Evolutionary conservation across 2,113 vertebrate genomes (phyloP).

Genomic region (Salvator merianae): DNA sequence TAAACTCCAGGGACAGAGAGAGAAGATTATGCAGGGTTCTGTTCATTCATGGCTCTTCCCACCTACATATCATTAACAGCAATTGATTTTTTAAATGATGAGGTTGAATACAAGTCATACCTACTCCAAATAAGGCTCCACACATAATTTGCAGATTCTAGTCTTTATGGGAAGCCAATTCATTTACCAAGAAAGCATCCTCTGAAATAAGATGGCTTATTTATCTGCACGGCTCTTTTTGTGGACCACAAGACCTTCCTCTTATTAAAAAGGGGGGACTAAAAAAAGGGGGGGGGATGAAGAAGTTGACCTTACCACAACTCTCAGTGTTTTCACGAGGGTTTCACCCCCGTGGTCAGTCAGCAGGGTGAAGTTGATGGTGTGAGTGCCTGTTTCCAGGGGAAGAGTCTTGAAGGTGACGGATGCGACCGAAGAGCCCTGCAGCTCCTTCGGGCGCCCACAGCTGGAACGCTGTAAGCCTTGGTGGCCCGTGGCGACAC

Average conservation of each 20-base stretch:
- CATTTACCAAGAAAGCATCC: too few relatives aligned
- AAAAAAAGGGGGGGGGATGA: neutral
- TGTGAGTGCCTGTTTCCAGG: conserved; percentile 83
- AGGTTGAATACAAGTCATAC: too few relatives aligned
- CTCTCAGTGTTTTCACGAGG: conserved; percentile 84
- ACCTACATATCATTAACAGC: neutral
- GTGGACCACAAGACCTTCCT: too few relatives aligned
- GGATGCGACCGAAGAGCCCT: conserved; percentile 45
- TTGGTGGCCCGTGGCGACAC: rapidly evolving
- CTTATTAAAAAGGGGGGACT: too few relatives aligned
- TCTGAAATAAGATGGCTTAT: too few relatives aligned
- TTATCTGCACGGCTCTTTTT: too few relatives aligned
- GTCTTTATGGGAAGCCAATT: too few relatives aligned
- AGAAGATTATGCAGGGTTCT: conserved; percentile 9
- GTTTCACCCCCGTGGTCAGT: conserved; percentile 60
- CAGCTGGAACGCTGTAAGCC: conserved; percentile 5
- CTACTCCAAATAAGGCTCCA: too few relatives aligned
- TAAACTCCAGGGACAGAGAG: conserved; percentile 65
- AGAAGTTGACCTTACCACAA: conserved; percentile 80
- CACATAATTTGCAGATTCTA: too few relatives aligned
- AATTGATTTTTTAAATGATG: neutral
- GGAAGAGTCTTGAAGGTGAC: conserved; percentile 84
- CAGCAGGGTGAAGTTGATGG: conserved; percentile 82
- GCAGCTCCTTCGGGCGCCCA: conserved; percentile 28
- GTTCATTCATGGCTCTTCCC: neutral